phyloP scores from a whole-genome alignment of 2,797 vertebrate genomes.

The Tenualosa thibaudeaui region DNA sequence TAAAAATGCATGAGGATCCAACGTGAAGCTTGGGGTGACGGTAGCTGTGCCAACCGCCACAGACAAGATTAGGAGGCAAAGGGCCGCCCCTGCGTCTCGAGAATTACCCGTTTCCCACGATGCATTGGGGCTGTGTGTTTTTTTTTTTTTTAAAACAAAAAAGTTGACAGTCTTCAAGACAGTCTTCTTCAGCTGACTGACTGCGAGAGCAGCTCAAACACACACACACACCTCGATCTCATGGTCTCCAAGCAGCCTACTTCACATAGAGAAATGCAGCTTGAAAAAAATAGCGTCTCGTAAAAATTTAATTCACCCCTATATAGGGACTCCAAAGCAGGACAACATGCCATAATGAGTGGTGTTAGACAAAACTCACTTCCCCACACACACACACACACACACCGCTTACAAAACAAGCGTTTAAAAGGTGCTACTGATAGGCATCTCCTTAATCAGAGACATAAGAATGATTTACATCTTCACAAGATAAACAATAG shows the following conservation, averaged over 20 bases:
- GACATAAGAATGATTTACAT: constrained; percentile 4
- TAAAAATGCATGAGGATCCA: constrained; percentile 48
- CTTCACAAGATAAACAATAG: neutral
- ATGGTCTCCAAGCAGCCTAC: neutral
- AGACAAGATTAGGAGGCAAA: constrained; percentile 30
- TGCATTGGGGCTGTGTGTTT: neutral
- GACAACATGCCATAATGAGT: neutral
- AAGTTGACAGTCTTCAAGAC: neutral
- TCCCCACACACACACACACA: too few species aligned
- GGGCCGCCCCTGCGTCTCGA: neutral
- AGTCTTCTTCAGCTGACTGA: neutral
- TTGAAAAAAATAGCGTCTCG: neutral
- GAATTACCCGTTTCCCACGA: neutral
- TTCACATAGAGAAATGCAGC: neutral
- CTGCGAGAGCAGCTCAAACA: neutral
- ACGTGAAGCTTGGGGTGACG: neutral
- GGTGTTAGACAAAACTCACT: neutral
- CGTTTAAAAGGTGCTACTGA: neutral
- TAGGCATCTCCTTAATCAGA: neutral
- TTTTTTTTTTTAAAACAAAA: too few species aligned
- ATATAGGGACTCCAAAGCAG: neutral
- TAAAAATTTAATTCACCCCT: neutral
- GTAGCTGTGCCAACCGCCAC: constrained; percentile 27
- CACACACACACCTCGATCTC: neutral
- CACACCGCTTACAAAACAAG: neutral